Evolutionary conservation across 2,797 vertebrate genomes (phyloP).

Genomic region (Hyperoplus lanceolatus): DNA sequence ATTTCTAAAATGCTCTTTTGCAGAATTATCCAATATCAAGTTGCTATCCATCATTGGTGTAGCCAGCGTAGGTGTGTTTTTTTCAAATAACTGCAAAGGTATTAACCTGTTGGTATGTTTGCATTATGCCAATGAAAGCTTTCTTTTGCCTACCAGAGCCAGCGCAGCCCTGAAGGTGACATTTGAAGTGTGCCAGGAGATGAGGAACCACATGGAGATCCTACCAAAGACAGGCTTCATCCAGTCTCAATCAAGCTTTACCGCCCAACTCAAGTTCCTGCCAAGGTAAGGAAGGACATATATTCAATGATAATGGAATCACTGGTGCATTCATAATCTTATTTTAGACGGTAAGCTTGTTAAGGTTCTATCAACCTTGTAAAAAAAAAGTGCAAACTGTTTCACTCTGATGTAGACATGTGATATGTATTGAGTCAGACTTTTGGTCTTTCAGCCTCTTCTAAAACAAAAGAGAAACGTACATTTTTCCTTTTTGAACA

Average conservation of each 20-base stretch:
- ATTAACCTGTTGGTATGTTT: constrained; percentile 7
- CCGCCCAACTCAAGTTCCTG: constrained; percentile 91
- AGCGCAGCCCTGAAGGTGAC: constrained; percentile 86
- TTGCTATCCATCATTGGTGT: not conserved
- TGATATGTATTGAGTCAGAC: not conserved
- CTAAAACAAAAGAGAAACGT: not conserved
- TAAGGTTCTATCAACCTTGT: constrained; percentile 59
- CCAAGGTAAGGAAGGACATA: constrained; percentile 88
- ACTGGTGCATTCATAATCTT: constrained; percentile 65
- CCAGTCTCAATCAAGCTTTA: constrained; percentile 88
- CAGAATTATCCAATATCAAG: not conserved
- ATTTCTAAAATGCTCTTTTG: not conserved
- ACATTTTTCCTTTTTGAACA: not conserved
- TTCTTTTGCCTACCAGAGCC: constrained; percentile 83
- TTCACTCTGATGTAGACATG: constrained; percentile 37
- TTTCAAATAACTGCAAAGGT: not conserved
- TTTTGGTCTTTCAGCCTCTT: not conserved
- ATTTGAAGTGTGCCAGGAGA: constrained; percentile 90
- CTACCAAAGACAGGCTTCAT: constrained; percentile 89
- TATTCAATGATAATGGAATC: constrained; percentile 68
- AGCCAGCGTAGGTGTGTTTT: not conserved
- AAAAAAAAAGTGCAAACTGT: constrained; percentile 44
- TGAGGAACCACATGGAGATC: constrained; percentile 92
- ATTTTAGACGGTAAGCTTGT: constrained; percentile 67
- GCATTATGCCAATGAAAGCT: constrained; percentile 22